Base-by-base conservation (phyloP, 92 coral and sea anemone genomes). In the Zoanthus gigantus region DNA sequence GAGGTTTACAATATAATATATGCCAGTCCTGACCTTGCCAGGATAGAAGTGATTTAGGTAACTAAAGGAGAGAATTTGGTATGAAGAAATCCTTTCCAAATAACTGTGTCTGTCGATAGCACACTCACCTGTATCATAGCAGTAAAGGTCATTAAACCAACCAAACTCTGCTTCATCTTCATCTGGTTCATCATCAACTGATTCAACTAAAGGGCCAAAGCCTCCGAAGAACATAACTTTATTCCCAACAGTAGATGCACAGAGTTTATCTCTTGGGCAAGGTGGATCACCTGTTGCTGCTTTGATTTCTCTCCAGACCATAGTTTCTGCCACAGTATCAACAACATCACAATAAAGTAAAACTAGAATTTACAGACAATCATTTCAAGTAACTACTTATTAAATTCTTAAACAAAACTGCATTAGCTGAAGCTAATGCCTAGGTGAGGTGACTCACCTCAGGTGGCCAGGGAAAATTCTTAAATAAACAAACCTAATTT, bases 71-170 rank as follows among this genome's bases (percentile, higher is more conserved):
- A 34, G 42, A 34, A 34, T 3, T 34, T 34, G 42, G 42, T 34
- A 34, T 34, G 42, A 37, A 37, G 42, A 37, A 2, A 37, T 37
- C 4, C 42, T 37, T 37, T 37, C 42, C 42, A 37, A 37, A 37
- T 37, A 37, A 37, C 42, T 37, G 42, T 37, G 42, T 37, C 42
- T 37, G 42, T 37, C 42, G 4, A 37, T 23, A 67, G 34, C 5
- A 67, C 15, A 18, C 66, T 15, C 69, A 94, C 98, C 95, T 79
- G 98, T 90, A 76, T 94, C 95, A 82, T 90, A 94, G 71, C 88
- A 53, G 72, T 89, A 91, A 37, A 94, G 87, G 78, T 94, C 98
- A 87, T 92, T 92, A 74, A 91, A 94, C 98, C 98, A 94, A 15
- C 85, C 89, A 88, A 94, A 94, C 92, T 92, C 90, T 28, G 95